phyloP scores from a whole-genome alignment of 2,888 invertebrate species.

The Strigamia maritima region DNA sequence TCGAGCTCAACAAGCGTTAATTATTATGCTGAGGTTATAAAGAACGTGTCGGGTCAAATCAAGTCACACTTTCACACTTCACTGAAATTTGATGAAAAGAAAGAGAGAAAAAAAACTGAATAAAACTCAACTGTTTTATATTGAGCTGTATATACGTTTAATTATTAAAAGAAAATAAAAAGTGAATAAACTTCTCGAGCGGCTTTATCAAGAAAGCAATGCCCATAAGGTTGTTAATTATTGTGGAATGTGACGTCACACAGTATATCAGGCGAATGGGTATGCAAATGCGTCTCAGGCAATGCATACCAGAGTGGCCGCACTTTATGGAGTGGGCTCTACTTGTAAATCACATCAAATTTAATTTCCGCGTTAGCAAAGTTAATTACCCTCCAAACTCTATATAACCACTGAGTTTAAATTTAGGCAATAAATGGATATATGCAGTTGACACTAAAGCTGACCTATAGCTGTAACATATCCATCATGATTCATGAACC shows the following conservation, averaged over 20 bases:
- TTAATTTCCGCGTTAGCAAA: conserved; percentile 16
- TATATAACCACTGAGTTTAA: background rate
- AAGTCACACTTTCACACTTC: background rate
- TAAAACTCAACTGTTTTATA: background rate
- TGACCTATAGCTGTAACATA: no score
- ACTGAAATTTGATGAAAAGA: background rate
- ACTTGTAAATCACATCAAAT: conserved; percentile 29
- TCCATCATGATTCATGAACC: no score
- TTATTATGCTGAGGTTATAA: background rate
- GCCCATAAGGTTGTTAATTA: conserved; percentile 32
- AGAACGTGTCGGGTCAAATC: background rate
- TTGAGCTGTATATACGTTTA: no score
- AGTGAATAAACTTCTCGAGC: conserved; percentile 1
- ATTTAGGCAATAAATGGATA: background rate
- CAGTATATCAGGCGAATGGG: conserved; percentile 22
- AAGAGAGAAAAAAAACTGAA: background rate
- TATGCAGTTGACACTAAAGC: background rate
- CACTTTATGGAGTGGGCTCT: conserved; percentile 30
- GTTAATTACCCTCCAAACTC: conserved; percentile 5
- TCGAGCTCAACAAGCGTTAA: conserved; percentile 11
- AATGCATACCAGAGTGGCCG: conserved; percentile 32
- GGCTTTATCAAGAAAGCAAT: conserved; percentile 17
- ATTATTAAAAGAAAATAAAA: background rate
- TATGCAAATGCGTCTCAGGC: conserved; percentile 28
- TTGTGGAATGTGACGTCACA: conserved; percentile 32